These are phyloP conservation scores for Actinopyga echinites DNA, from an alignment of 53 echinoderm and acorn worm species.

Conservation along the genomic window DNA sequence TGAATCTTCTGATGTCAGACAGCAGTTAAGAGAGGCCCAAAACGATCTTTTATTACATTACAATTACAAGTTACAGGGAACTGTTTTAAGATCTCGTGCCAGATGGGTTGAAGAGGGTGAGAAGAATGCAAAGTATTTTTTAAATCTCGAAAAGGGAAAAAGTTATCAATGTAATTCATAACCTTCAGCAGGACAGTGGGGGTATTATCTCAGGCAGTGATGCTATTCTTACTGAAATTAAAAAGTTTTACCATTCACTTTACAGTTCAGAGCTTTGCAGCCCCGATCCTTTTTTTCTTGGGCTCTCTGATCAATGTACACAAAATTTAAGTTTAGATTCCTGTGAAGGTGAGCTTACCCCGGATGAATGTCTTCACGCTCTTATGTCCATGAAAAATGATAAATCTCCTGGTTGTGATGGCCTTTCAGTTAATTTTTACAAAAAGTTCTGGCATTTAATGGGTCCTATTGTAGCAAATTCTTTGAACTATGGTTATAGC, in stretches of 20 bases:
- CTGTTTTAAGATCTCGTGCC: too few relatives aligned
- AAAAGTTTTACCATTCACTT: neutral
- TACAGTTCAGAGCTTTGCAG: neutral
- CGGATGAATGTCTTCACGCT: neutral
- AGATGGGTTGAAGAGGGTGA: too few relatives aligned
- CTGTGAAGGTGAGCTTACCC: neutral
- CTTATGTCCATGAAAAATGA: conserved; percentile 29
- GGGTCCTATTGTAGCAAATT: conserved; percentile 18
- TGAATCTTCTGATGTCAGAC: conserved; percentile 7
- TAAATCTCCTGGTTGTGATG: conserved; percentile 58
- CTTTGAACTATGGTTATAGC: too few relatives aligned
- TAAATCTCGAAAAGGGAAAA: too few relatives aligned
- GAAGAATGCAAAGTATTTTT: too few relatives aligned
- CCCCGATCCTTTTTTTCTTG: neutral
- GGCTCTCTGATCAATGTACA: neutral
- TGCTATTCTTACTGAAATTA: neutral
- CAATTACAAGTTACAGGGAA: conserved; percentile 6
- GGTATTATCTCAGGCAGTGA: neutral
- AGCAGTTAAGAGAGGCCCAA: conserved; percentile 17
- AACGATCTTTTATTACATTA: too few relatives aligned
- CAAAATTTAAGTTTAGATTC: neutral
- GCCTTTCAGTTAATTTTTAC: too few relatives aligned
- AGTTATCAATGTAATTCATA: conserved; percentile 45
- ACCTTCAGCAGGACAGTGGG: neutral
- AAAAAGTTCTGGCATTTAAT: conserved; percentile 56